Conservation (phyloP, 2,888 invertebrate species). For the Zaprionus obscuricornis region DNA sequence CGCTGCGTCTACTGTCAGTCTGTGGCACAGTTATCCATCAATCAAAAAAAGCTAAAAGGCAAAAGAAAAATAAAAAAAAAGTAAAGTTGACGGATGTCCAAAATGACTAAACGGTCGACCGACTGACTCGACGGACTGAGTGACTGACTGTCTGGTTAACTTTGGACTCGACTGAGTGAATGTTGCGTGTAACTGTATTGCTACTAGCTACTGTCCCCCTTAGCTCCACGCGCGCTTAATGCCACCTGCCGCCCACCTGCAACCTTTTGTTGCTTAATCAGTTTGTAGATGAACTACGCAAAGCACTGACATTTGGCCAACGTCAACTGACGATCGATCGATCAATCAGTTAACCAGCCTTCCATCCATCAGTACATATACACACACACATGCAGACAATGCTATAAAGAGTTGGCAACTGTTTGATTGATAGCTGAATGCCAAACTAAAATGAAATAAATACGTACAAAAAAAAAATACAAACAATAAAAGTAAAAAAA, state of each 20-base stretch:
- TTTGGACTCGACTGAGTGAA: slow-evolving; percentile 25
- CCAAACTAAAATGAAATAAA: slow-evolving; percentile 14
- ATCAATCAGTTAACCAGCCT: slow-evolving; percentile 70
- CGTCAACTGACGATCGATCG: slow-evolving; percentile 60
- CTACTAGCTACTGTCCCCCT: slow-evolving; percentile 41
- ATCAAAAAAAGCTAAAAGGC: slow-evolving; percentile 66
- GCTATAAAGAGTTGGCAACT: slow-evolving; percentile 25
- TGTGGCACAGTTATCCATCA: slow-evolving; percentile 63
- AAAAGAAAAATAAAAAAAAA: slow-evolving; percentile 58
- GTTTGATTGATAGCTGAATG: slow-evolving; percentile 65
- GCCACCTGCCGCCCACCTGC: slow-evolving; percentile 15
- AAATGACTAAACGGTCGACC: slow-evolving; percentile 18
- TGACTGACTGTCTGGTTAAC: slow-evolving; percentile 5
- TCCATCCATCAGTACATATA: slow-evolving; percentile 65
- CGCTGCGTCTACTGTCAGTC: too few species aligned
- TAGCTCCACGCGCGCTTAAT: neutral
- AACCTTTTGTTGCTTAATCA: slow-evolving; percentile 58
- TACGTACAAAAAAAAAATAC: slow-evolving; percentile 2
- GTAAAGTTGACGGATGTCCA: slow-evolving; percentile 19
- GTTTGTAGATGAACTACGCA: slow-evolving; percentile 52
- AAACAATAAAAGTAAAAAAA: slow-evolving; percentile 1
- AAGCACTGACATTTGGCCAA: slow-evolving; percentile 66
- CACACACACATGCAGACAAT: slow-evolving; percentile 17
- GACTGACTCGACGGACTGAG: slow-evolving; percentile 24
- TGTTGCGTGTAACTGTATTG: slow-evolving; percentile 62